Conservation (phyloP, 2,797 vertebrate genomes). For the Syngnathus acus region DNA sequence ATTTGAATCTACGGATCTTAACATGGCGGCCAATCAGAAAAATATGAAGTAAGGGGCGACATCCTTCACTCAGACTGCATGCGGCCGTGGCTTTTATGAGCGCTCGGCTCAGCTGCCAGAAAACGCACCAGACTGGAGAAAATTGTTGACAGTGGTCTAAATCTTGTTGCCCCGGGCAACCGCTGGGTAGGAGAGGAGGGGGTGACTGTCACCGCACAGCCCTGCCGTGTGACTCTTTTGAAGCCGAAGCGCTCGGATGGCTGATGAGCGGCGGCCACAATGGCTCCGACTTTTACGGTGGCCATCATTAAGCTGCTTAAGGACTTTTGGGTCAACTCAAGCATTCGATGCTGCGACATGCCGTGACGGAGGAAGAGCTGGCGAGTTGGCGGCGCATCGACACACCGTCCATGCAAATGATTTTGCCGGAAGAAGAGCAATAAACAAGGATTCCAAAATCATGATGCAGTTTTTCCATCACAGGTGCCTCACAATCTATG, state of each 20-base stretch:
- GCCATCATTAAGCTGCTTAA: background rate
- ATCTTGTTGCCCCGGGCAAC: background rate
- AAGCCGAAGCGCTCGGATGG: background rate
- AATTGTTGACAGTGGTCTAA: background rate
- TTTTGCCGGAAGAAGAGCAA: too few relatives aligned
- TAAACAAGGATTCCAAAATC: too few relatives aligned
- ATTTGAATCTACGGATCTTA: background rate
- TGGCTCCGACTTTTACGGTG: background rate
- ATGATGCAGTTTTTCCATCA: too few relatives aligned
- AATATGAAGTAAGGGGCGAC: background rate
- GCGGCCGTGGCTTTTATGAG: background rate
- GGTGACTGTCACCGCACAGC: background rate
- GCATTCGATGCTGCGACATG: too few relatives aligned
- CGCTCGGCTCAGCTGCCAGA: constrained; percentile 1
- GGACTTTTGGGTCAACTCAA: background rate
- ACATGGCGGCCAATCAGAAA: background rate
- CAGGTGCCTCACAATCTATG: too few relatives aligned
- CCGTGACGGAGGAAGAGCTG: too few relatives aligned
- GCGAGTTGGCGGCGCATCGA: background rate
- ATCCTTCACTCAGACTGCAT: background rate
- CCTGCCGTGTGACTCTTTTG: background rate
- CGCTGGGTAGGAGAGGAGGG: background rate
- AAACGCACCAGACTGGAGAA: constrained; percentile 1
- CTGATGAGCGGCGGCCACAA: background rate
- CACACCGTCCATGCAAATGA: background rate